phyloP scores from a whole-genome alignment of 2,888 invertebrate genomes.

The Epistrophe grossulariae region DNA sequence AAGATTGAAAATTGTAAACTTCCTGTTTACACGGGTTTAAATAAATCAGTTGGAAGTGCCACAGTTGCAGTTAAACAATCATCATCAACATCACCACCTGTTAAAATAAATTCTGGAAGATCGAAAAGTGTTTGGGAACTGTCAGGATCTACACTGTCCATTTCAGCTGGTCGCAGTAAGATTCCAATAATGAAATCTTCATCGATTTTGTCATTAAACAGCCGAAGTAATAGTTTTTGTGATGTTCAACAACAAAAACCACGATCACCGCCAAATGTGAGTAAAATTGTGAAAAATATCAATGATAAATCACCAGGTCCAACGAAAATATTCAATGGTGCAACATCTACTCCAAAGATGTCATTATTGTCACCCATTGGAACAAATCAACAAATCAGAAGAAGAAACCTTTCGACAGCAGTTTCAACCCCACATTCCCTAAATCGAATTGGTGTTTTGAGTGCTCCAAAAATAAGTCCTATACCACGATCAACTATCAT shows the following conservation, averaged over 20 bases:
- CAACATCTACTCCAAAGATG: slow-evolving; percentile 54
- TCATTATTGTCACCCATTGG: slow-evolving; percentile 10
- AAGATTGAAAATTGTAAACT: slow-evolving; percentile 84
- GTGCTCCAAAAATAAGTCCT: slow-evolving; percentile 27
- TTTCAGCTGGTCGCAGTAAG: slow-evolving; percentile 86
- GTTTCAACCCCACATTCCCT: slow-evolving; percentile 76
- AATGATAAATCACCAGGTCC: slow-evolving; percentile 67
- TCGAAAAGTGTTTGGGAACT: slow-evolving; percentile 84
- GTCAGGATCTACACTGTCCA: slow-evolving; percentile 84
- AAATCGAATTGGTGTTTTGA: slow-evolving; percentile 75
- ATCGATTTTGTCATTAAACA: slow-evolving; percentile 77
- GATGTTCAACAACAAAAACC: slow-evolving; percentile 73
- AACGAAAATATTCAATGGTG: slow-evolving; percentile 45
- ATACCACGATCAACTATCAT: slow-evolving; percentile 41
- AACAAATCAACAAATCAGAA: slow-evolving; percentile 30
- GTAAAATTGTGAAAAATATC: slow-evolving; percentile 75
- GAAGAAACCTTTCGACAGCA: slow-evolving; percentile 66
- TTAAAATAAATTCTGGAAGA: slow-evolving; percentile 56
- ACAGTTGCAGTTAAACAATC: slow-evolving; percentile 80
- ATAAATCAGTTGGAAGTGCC: slow-evolving; percentile 76
- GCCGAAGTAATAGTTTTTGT: slow-evolving; percentile 81
- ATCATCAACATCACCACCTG: slow-evolving; percentile 20
- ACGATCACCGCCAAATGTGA: slow-evolving; percentile 63
- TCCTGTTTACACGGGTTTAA: slow-evolving; percentile 82
- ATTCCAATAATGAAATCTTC: slow-evolving; percentile 85